A percentile compares a stretch with the other conserved stretches of the same genome.
phyloP scores from a whole-genome alignment of 2,797 vertebrate genomes.

The Xiphorhynchus erythropygius region DNA sequence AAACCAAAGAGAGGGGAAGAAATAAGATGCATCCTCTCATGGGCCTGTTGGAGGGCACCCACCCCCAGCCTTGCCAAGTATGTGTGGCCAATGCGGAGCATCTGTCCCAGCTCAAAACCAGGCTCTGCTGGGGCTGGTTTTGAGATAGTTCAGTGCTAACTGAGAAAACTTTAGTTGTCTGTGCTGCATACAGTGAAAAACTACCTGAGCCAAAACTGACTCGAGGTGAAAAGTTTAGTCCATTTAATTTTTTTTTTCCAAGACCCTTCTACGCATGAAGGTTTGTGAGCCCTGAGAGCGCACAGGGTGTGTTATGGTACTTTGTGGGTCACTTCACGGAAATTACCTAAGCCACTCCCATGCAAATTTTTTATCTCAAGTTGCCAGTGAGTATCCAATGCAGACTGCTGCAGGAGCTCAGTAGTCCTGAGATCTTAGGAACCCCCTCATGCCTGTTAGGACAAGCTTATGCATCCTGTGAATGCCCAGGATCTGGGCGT shows the following conservation, averaged over 20 bases:
- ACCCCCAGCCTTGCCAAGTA: background rate
- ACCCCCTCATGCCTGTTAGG: background rate
- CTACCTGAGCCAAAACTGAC: background rate
- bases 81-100: background rate
- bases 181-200: background rate
- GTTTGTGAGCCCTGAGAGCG: background rate
- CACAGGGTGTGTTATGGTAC: background rate
- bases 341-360: background rate
- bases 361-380: background rate
- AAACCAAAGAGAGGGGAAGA: background rate
- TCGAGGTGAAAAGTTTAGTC: background rate
- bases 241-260: background rate
- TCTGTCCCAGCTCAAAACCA: background rate
- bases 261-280: rapidly evolving
- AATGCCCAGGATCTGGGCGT: background rate
- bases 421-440: background rate
- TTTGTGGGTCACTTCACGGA: background rate
- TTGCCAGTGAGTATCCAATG: background rate
- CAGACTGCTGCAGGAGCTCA: background rate
- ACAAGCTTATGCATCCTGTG: background rate
- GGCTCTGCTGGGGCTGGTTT: background rate
- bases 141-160: rapidly evolving
- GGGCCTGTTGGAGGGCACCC: background rate
- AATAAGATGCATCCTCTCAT: background rate
- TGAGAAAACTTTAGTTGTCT: background rate